Evolutionary conservation across 1,140 invertebrate genomes (phyloP), one percentile per base, ranked within the genome.

Genomic region (Tetraneura akinire): DNA sequence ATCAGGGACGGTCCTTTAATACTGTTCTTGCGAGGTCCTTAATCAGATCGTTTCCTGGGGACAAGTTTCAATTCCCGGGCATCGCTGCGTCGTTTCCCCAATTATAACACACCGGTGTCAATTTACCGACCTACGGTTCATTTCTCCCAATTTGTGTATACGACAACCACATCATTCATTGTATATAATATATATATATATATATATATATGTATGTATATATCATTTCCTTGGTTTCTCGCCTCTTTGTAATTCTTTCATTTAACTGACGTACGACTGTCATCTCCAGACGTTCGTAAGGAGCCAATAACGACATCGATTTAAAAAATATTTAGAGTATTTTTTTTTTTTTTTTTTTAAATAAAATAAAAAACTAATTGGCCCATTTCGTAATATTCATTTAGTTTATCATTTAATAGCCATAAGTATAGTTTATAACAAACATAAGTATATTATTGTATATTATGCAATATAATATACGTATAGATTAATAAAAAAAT

Each of bases 61-160:
- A 76, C 51, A 37, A 55, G 53, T 57, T 76, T 76, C 73, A 76
- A 76, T 76, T 60, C 73, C 73, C 49, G n/a, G 8, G n/a, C 73
- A 37, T n/a, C n/a, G n/a, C 53, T 42, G 29, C 32, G 6, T 21
- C n/a, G 1, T 21, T 18, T 55, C 73, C 49, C 51, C 53, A 23
- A 1, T 13, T 10, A 57, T 49, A 62, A 26, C 73, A 9, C 37
- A 37, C 18, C n/a, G 49, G 73, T 76, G 73, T 76, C 73, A 55
- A 76, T 76, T 76, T 76, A 57, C 73, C 11, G 73, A n/a, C 53
- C 53, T 57, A 55, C 32, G 51, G 51, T 55, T 76, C 73, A 76
- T 76, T 76, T 76, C 51, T 76, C 57, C 73, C 51, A 76, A 76
- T 76, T 76, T 76, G 73, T 76, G 14, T 21, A 76, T 29, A n/a